Evolutionary conservation across 2,113 vertebrate genomes (phyloP), one percentile per base, ranked within the genome.

Genomic region (Corythornis cristatus): DNA sequence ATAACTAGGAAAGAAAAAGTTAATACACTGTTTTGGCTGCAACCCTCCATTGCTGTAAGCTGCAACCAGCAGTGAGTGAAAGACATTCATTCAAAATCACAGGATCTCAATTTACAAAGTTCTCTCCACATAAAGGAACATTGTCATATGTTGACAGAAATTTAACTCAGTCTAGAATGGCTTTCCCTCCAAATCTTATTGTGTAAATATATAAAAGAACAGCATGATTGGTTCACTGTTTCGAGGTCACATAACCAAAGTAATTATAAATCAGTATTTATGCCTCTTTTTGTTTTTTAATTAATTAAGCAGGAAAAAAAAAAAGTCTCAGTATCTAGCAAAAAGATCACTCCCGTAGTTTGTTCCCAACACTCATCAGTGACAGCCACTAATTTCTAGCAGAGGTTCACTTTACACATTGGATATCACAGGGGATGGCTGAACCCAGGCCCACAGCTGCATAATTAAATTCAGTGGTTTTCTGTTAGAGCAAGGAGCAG

Each of bases 51-150:
- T 43, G 68, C 74, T 84, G 45, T 46, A 60, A 89, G 46, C 40
- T 91, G 86, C 80, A 93, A 53, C 9, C 31, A 83, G 53, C 60
- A 92, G n/a, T 0, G 0, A 93, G 60, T 35, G 1, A 77, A 91
- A 96, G 37, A 54, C 78, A 87, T 43, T 89, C 67, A 51, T 95
- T 51, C 65, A 73, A 83, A 80, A 89, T 93, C 54, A 71, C 51
- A 90, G 75, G 18, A 81, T 97, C 91, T 90, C 91, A 91, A 9
- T 45, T 93, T 76, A 80, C 65, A 60, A n/a, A 86, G 35, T 60
- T 83, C 33, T 88, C 45, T 93, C 61, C 71, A 72, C 23, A 91
- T 53, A 71, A 95, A 88, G 76, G 51, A 89, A 80, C 40, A 83
- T 58, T 0, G 0, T 71, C 46, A 35, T 40, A 70, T 20, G 12